Evolutionary conservation across 1,140 invertebrate genomes (phyloP).

Genomic region (Lordiphosa clarofinis): DNA sequence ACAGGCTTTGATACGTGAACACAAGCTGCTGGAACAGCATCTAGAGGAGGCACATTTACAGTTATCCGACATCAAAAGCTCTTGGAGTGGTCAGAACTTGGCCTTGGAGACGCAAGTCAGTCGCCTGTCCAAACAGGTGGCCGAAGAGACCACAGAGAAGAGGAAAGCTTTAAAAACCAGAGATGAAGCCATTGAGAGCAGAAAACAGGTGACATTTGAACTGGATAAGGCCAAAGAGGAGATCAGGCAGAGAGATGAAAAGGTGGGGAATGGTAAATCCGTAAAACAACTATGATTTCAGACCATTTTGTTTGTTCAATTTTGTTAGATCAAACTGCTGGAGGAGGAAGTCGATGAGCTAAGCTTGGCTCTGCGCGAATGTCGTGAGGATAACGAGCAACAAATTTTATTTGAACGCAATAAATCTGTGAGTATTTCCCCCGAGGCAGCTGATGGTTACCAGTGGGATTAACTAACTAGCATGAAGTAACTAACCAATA

Average conservation of each 20-base stretch:
- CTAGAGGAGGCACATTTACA: slow-evolving; percentile 91
- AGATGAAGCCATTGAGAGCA: slow-evolving; percentile 83
- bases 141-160: slow-evolving; percentile 89
- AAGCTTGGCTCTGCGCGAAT: slow-evolving; percentile 83
- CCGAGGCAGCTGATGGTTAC: slow-evolving; percentile 54
- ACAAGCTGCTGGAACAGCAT: slow-evolving; percentile 86
- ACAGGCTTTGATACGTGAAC: slow-evolving; percentile 81
- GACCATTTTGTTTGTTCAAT: slow-evolving; percentile 7
- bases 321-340: slow-evolving; percentile 81
- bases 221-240: slow-evolving; percentile 86
- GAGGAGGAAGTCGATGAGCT: slow-evolving; percentile 84
- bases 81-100: slow-evolving; percentile 93
- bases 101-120: slow-evolving; percentile 91
- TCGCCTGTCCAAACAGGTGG: slow-evolving; percentile 88
- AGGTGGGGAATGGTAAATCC: slow-evolving; percentile 78
- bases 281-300: not conserved
- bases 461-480: slow-evolving; percentile 49
- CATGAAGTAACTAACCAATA: slow-evolving; percentile 23
- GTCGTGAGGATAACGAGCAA: slow-evolving; percentile 83
- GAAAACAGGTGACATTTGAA: slow-evolving; percentile 85
- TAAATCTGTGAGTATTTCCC: slow-evolving; percentile 85
- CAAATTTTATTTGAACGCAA: slow-evolving; percentile 83
- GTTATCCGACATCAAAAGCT: slow-evolving; percentile 92
- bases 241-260: slow-evolving; percentile 86
- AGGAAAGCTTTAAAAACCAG: slow-evolving; percentile 87